A percentile compares a stretch with the other conserved stretches of the same genome.
Conservation (phyloP, 2,113 vertebrate species). For the Chaetodon auriga region DNA sequence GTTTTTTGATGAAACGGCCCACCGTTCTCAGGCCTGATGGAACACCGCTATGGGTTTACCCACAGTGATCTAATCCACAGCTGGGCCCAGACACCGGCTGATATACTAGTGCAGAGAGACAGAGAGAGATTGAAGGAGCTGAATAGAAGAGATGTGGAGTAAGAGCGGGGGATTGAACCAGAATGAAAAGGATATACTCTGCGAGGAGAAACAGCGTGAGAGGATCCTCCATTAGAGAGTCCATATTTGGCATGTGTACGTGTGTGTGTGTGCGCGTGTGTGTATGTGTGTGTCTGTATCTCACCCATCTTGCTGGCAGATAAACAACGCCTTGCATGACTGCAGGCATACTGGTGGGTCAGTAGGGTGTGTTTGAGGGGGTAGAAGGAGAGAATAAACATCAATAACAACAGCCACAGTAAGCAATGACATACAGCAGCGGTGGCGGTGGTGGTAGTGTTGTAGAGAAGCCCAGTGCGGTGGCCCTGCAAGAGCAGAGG, state of each 20-base stretch:
- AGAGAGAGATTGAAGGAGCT: slow-evolving; percentile 66
- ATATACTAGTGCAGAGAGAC: slow-evolving; percentile 58
- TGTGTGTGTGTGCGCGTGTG: slow-evolving; percentile 15
- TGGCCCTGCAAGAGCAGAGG: slow-evolving; percentile 41
- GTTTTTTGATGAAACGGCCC: slow-evolving; percentile 76
- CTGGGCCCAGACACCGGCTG: slow-evolving; percentile 57
- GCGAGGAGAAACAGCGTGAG: slow-evolving; percentile 61
- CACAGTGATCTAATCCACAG: slow-evolving; percentile 73
- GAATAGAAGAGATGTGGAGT: slow-evolving; percentile 61
- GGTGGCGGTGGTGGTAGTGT: not conserved
- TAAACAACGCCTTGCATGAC: slow-evolving; percentile 69
- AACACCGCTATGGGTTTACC: slow-evolving; percentile 68
- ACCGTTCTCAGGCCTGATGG: slow-evolving; percentile 70
- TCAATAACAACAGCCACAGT: slow-evolving; percentile 63
- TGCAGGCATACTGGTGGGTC: slow-evolving; percentile 63
- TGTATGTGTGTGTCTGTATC: slow-evolving; percentile 36
- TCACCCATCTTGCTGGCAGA: slow-evolving; percentile 58
- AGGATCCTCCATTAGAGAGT: slow-evolving; percentile 67
- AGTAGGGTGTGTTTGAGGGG: slow-evolving; percentile 52
- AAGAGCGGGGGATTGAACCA: slow-evolving; percentile 64
- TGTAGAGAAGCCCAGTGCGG: slow-evolving; percentile 40
- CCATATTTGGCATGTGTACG: slow-evolving; percentile 38
- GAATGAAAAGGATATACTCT: slow-evolving; percentile 73
- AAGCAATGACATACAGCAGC: slow-evolving; percentile 34
- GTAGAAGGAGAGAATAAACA: slow-evolving; percentile 67